phyloP scores from a whole-genome alignment of 2,888 invertebrate genomes.

The Polymixis lichenea region DNA sequence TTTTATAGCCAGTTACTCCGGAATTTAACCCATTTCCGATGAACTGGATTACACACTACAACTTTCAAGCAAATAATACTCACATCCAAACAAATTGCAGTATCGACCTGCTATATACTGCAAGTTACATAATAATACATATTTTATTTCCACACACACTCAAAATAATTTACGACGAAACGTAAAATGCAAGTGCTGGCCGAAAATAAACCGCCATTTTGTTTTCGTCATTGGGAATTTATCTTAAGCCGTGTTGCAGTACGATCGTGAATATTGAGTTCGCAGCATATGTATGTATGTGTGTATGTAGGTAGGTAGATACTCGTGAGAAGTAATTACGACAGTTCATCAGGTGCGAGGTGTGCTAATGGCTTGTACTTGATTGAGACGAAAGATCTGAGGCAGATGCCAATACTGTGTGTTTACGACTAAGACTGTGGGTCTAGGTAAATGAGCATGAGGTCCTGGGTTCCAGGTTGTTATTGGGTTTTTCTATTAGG shows the following conservation, averaged over 20 bases:
- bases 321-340: slow-evolving; percentile 55
- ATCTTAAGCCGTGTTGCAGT: slow-evolving; percentile 41
- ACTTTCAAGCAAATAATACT: slow-evolving; percentile 32
- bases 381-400: slow-evolving; percentile 29
- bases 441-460: neutral
- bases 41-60: slow-evolving; percentile 4
- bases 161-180: slow-evolving; percentile 35
- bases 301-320: neutral
- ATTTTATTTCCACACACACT: slow-evolving; percentile 47
- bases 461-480: neutral
- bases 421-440: neutral
- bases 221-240: slow-evolving; percentile 47
- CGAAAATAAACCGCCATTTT: slow-evolving; percentile 37
- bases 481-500: neutral
- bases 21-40: neutral
- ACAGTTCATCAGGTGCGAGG: slow-evolving; percentile 42
- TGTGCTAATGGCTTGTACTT: slow-evolving; percentile 36
- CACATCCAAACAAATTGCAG: slow-evolving; percentile 24
- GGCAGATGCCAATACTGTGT: slow-evolving; percentile 4
- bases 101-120: slow-evolving; percentile 20
- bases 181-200: slow-evolving; percentile 40
- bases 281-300: too few relatives aligned
- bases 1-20: neutral
- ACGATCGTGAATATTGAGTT: slow-evolving; percentile 33
- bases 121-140: slow-evolving; percentile 37